Evolutionary conservation across 2,113 vertebrate species (phyloP), one percentile per base, ranked within the genome.

Genomic region (Percopsis transmontana): DNA sequence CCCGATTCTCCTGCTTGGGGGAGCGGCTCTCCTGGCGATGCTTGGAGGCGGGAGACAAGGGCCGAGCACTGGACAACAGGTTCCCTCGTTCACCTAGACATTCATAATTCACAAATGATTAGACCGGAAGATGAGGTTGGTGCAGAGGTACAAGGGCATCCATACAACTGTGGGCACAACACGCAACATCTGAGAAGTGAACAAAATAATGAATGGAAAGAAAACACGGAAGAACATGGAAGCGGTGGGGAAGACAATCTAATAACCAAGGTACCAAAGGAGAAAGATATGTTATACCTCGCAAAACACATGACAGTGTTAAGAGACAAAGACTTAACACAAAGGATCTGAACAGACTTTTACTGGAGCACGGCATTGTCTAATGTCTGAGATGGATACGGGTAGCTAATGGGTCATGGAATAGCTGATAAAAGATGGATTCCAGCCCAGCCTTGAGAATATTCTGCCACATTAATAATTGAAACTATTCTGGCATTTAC

Each of bases 11-110:
- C 2, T 92, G 90, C 78, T 97, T 98, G 39, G 94, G 90, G 2
- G 92, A 92, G 76, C 95, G 93, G 68, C 93, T 93, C 69, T 96
- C 95, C 70, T 91, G 91, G 40, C 92, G 93, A 76, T 96, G 94
- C 79, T 98, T 99, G 74, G 93, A 95, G 79, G 92, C 84, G 55
- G 95, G 93, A 68, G 93, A 95, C 72, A 93, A 72, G 0, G 94
- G 88, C 75, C 92, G 93, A 54, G 92, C 90, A 60, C 93, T 86
- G 54, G 92, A 74, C 67, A 94, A 89, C 81, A 93, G 76, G 82
- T 92, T 95, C 79, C 94, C 92, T 80, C 94, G 91, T 62, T 98
- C 97, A 95, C 96, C 97, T 99, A 68, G 55, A 84, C 42, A 57
- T 72, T 63, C 33, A 75, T 16, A 78, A 86, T 61, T 85, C 21